Evolutionary conservation across 2,797 vertebrate species (phyloP), one percentile per base, ranked within the genome.

Genomic region (Sebastes elongatus): DNA sequence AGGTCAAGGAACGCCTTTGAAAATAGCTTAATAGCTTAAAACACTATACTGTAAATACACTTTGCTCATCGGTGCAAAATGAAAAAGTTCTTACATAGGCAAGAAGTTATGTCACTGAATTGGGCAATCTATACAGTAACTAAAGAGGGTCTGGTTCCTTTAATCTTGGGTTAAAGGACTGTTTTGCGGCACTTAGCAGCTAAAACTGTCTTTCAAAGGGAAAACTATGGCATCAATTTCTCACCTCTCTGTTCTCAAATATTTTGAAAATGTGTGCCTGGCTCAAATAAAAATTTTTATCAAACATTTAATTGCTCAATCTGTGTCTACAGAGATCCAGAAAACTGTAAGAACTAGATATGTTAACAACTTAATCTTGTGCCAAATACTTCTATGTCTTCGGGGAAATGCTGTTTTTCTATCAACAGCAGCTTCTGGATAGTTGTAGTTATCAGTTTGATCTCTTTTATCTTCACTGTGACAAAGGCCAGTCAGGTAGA

Each of bases 401-500:
- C 46, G 33, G 75, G 84, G 84, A 80, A 87, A 78, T 65, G 52
- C 38, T 53, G 71, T 59, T 79, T 74, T 69, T 64, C 56, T 69
- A 67, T 71, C 70, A 88, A 61, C 75, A 75, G 32, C 53, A 64
- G 68, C 68, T 85, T 68, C 59, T 53, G 4, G 62, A 76, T 74
- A 60, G 69, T 66, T 64, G 46, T 57, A 65, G 65, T 80, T 81
- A 68, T 87, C 52, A 75, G 64, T 89, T 83, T 89, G 82, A 90
- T 90, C 72, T 86, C 67, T 46, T 88, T 89, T 86, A 89, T 91
- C 83, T 85, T 83, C 35, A 25, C 66, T 66, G 49, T 84, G 92
- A 91, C 88, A 90, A 93, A 90, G 78, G 77, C 73, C 86, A 85
- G 85, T 78, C 84, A 90, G 80, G 71, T 80, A 87, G 69, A 91